Percentiles rank a stretch among this genome's conserved stretches.
Conservation (phyloP, 2,113 vertebrate species). For the Scalopus aquaticus region DNA sequence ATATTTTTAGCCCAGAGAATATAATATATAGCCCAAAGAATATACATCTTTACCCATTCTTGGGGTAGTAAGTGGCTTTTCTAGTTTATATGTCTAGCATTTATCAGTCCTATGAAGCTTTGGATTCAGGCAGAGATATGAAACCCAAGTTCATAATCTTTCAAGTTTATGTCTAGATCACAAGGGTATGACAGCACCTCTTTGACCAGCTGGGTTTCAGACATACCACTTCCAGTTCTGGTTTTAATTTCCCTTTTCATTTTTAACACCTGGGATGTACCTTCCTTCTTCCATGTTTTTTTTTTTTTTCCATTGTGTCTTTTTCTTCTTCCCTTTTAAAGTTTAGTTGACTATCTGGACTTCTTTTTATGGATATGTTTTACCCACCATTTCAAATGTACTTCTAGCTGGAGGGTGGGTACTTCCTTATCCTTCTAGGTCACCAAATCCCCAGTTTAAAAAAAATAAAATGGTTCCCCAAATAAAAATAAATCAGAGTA, state of each 20-base stretch:
- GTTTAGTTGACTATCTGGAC: neutral
- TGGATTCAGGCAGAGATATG: neutral
- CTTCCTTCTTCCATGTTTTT: neutral
- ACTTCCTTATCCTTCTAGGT: neutral
- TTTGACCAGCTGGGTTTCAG: neutral
- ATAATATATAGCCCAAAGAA: no score
- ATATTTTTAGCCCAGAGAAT: neutral
- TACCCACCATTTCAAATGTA: neutral
- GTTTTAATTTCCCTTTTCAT: neutral
- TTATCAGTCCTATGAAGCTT: neutral
- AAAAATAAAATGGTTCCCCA: neutral
- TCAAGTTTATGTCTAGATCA: neutral
- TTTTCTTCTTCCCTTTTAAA: neutral
- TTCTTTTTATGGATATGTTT: neutral
- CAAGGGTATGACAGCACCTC: neutral
- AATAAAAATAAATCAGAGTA: neutral
- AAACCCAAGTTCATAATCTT: neutral
- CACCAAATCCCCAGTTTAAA: neutral
- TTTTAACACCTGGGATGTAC: neutral
- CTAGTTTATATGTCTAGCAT: neutral
- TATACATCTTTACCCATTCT: neutral
- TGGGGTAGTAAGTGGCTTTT: neutral
- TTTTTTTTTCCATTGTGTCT: neutral
- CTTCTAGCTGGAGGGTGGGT: neutral
- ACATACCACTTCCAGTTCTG: neutral